Percentiles rank a stretch among this genome's conserved stretches.
Evolutionary conservation across 2,113 vertebrate species (phyloP).

Genomic region (Danio rerio): GRCz12tu NC_133177.1:16151001-16151500

Average conservation of each 20-base stretch:
- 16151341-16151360: constrained; percentile 35
- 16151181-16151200: not conserved
- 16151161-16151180: constrained; percentile 90
- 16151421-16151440: not conserved
- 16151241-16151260: constrained; percentile 78
- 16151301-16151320: constrained; percentile 94
- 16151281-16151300: constrained; percentile 95
- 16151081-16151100: constrained; percentile 86
- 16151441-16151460: not conserved
- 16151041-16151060: constrained; percentile 94
- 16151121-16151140: constrained; percentile 89
- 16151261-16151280: constrained; percentile 89
- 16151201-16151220: not conserved
- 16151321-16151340: constrained; percentile 85
- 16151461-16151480: not conserved
- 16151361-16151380: not conserved
- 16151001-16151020: constrained; percentile 88
- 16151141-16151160: constrained; percentile 91
- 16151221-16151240: not conserved
- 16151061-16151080: constrained; percentile 90
- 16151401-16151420: not conserved
- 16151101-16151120: constrained; percentile 87
- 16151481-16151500: not conserved
- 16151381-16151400: constrained; percentile 26
- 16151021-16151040: constrained; percentile 93